Percentiles rank a stretch among this genome's conserved stretches.
Conservation (phyloP, 2,888 invertebrate genomes). For the Epirrhoe tristata region DNA sequence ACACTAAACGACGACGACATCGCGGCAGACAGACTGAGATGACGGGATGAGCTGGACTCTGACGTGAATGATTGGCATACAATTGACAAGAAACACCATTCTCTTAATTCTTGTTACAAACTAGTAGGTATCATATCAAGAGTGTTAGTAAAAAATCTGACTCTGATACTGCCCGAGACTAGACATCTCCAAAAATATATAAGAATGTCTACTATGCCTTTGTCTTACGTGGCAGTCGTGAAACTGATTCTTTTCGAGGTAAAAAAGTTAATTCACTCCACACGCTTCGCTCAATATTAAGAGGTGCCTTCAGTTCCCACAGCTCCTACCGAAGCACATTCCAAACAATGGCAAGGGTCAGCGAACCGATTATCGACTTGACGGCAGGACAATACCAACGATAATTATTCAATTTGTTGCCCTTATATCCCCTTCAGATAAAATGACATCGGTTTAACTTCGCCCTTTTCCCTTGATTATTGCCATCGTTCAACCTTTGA, state of each 20-base stretch:
- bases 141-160: no score
- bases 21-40: no score
- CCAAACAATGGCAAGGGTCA: constrained; percentile 65
- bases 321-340: constrained; percentile 52
- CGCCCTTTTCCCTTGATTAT: constrained; percentile 60
- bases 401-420: constrained; percentile 80
- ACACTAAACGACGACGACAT: no score
- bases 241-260: neutral
- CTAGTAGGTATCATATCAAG: no score
- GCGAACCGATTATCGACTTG: constrained; percentile 64
- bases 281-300: constrained; percentile 15
- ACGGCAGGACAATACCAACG: constrained; percentile 62
- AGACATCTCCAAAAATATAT: no score
- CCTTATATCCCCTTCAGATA: constrained; percentile 55
- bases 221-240: no score
- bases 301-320: constrained; percentile 4
- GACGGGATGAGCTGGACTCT: no score
- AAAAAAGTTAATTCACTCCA: neutral
- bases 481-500: constrained; percentile 59
- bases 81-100: no score
- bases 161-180: no score
- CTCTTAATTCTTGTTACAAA: no score
- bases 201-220: no score
- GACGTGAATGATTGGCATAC: no score
- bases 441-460: constrained; percentile 67